A percentile compares a stretch with the other conserved stretches of the same genome.
phyloP scores from a whole-genome alignment of 2,113 vertebrate species.

The Zosterops borbonicus region DNA sequence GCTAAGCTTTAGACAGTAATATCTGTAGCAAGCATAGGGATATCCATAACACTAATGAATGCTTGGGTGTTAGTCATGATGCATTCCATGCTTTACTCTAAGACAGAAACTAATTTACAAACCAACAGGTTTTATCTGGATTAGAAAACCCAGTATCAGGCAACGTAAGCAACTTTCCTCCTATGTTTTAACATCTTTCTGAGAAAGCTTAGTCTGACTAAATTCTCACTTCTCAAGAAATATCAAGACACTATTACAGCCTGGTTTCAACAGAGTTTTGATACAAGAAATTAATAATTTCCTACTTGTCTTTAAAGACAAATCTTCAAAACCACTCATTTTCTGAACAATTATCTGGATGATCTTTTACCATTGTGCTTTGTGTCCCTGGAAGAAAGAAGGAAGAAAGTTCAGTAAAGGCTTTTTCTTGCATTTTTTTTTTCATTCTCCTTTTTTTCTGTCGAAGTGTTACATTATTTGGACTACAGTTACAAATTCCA shows the following conservation, averaged over 20 bases:
- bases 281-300: neutral
- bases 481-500: neutral
- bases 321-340: neutral
- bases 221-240: neutral
- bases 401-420: neutral
- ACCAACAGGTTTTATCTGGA: neutral
- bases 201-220: neutral
- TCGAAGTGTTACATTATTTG: neutral
- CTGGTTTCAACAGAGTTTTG: neutral
- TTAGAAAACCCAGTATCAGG: neutral
- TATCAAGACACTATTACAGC: neutral
- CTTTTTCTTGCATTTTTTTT: neutral
- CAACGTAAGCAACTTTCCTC: neutral
- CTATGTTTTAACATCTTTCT: neutral
- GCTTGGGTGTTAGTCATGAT: neutral
- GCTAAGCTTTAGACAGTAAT: neutral
- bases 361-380: neutral
- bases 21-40: neutral
- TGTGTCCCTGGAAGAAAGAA: neutral
- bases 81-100: neutral
- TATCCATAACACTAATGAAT: neutral
- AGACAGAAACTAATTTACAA: neutral
- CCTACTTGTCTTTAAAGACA: neutral
- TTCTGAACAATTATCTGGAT: neutral
- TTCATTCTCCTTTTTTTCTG: neutral